These are phyloP conservation scores for Eurosta solidaginis DNA, from an alignment of 1,140 invertebrate genomes.

Conservation along the genomic window DNA sequence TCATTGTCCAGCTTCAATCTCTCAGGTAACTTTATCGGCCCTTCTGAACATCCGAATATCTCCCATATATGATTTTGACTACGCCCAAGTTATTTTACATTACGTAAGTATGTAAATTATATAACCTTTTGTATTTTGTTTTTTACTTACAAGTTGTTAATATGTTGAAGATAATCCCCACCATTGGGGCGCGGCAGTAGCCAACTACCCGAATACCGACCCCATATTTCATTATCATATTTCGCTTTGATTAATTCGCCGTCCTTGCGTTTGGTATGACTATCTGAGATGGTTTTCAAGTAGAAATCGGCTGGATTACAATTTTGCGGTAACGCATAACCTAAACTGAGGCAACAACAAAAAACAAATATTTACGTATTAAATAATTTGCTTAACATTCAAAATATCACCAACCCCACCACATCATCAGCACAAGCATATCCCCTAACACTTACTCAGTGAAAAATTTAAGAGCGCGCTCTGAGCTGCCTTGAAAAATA, in stretches of 20 bases:
- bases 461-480: conserved; percentile 68
- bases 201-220: conserved; percentile 52
- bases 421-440: background rate
- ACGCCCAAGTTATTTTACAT: too few relatives aligned
- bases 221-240: conserved; percentile 55
- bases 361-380: background rate
- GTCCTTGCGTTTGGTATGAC: conserved; percentile 57
- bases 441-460: conserved; percentile 64
- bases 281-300: conserved; percentile 64
- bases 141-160: conserved; percentile 49
- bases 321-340: conserved; percentile 64
- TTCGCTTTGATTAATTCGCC: conserved; percentile 52
- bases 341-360: conserved; percentile 60
- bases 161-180: conserved; percentile 46
- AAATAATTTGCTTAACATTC: background rate
- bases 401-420: background rate
- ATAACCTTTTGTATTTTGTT: too few relatives aligned
- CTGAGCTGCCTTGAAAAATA: conserved; percentile 77
- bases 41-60: too few relatives aligned
- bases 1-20: too few relatives aligned
- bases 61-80: too few relatives aligned
- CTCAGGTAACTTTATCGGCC: too few relatives aligned
- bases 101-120: background rate
- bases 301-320: conserved; percentile 75
- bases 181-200: conserved; percentile 42